Evolutionary conservation across 2,797 vertebrate genomes (phyloP).

Genomic region (Pagetopsis macropterus): DNA sequence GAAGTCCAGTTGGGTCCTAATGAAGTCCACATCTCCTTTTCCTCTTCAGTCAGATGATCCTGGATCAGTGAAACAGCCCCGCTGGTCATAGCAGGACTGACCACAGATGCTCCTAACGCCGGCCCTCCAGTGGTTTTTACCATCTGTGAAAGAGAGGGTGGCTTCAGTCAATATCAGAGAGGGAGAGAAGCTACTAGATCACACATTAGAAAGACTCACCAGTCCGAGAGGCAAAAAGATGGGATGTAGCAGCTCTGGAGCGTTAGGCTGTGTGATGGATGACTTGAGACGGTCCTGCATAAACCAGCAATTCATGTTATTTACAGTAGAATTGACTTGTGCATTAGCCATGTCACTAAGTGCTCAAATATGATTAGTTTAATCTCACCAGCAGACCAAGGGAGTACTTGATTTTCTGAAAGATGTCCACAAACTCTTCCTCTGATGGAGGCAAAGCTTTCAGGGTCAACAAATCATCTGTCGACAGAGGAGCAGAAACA

Average conservation of each 20-base stretch:
- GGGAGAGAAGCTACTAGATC: not conserved
- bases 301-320: not conserved
- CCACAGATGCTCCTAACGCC: constrained; percentile 73
- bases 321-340: not conserved
- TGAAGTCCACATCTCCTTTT: constrained; percentile 85
- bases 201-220: constrained; percentile 71
- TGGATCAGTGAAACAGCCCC: constrained; percentile 85
- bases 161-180: not conserved
- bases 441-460: constrained; percentile 81
- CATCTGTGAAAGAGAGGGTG: constrained; percentile 72
- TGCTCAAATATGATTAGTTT: not conserved
- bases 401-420: constrained; percentile 91
- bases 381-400: constrained; percentile 87
- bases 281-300: constrained; percentile 84
- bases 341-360: not conserved
- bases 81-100: constrained; percentile 84
- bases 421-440: constrained; percentile 85
- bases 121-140: constrained; percentile 85
- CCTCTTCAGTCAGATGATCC: constrained; percentile 77
- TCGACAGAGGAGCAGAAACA: constrained; percentile 28
- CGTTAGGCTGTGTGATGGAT: constrained; percentile 83
- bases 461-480: constrained; percentile 82
- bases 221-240: constrained; percentile 86
- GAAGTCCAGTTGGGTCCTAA: constrained; percentile 87
- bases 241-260: constrained; percentile 86